phyloP scores from a whole-genome alignment of 2,888 invertebrate species.

The Antheraea assamensis region DNA sequence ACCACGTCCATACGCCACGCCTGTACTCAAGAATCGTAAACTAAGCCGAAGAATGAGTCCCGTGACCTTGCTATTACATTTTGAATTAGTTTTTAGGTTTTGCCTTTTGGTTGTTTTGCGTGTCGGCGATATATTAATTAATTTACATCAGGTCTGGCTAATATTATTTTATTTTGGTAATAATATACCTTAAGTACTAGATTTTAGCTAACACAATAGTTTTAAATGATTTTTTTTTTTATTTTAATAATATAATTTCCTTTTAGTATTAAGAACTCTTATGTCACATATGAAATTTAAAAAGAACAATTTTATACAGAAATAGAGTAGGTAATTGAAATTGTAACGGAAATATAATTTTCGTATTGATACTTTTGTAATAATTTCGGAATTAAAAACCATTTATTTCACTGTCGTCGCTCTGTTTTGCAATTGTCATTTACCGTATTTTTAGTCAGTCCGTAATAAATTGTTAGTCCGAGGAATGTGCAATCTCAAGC shows the following conservation, averaged over 20 bases:
- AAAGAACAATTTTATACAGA: neutral
- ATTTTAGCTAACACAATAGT: neutral
- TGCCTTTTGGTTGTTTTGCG: constrained; percentile 3
- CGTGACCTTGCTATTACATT: constrained; percentile 44
- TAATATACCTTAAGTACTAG: neutral
- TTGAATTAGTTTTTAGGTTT: neutral
- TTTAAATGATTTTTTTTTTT: too few relatives aligned
- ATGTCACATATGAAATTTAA: neutral
- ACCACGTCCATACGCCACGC: constrained; percentile 47
- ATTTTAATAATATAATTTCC: neutral
- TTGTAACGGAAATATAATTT: too few relatives aligned
- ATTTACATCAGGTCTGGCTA: neutral
- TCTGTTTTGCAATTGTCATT: neutral
- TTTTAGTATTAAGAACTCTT: neutral
- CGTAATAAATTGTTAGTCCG: neutral
- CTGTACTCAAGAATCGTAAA: constrained; percentile 48
- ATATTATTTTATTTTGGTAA: neutral
- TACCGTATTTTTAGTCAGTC: neutral
- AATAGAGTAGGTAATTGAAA: too few relatives aligned
- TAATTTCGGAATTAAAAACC: neutral
- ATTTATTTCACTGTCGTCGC: neutral
- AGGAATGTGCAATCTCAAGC: neutral
- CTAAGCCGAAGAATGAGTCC: constrained; percentile 40
- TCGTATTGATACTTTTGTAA: too few relatives aligned
- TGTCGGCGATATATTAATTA: neutral